Conservation (phyloP, 2,113 vertebrate species). For the Ptilonorhynchus violaceus region DNA sequence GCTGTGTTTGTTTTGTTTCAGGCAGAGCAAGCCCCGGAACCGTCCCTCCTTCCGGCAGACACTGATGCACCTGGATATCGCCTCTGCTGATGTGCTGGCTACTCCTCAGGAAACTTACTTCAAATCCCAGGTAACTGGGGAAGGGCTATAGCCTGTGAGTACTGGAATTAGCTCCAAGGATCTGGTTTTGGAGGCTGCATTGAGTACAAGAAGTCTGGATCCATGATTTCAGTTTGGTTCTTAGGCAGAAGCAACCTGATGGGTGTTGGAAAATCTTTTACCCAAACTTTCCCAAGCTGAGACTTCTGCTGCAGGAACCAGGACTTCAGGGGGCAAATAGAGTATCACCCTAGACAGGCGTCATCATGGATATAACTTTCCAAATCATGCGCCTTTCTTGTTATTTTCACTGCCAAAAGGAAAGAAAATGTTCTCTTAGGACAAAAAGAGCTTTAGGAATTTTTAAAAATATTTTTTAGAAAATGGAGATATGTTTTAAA, state of each 20-base stretch:
- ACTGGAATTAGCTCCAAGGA: background rate
- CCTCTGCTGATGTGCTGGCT: slow-evolving; percentile 90
- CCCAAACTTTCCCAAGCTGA: background rate
- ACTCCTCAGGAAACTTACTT: slow-evolving; percentile 98
- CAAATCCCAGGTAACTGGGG: slow-evolving; percentile 89
- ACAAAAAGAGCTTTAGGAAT: background rate
- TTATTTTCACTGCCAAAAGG: background rate
- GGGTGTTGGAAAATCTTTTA: background rate
- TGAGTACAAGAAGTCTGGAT: background rate
- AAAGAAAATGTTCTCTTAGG: background rate
- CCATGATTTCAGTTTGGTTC: background rate
- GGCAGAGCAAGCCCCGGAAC: slow-evolving; percentile 97
- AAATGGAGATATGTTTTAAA: background rate
- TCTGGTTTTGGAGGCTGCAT: background rate
- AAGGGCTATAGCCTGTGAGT: background rate
- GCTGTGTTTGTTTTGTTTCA: slow-evolving; percentile 29
- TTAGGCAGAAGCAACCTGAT: background rate
- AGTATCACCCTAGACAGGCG: background rate
- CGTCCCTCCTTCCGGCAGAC: slow-evolving; percentile 96
- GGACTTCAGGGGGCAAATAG: background rate
- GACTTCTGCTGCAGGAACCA: background rate
- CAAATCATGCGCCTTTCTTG: background rate
- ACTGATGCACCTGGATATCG: slow-evolving; percentile 94
- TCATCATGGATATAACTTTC: background rate
- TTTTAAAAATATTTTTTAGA: background rate